Percentiles rank a stretch among this genome's conserved stretches.
Conservation (phyloP, 2,888 invertebrate species). For the Frankliniella intonsa region DNA sequence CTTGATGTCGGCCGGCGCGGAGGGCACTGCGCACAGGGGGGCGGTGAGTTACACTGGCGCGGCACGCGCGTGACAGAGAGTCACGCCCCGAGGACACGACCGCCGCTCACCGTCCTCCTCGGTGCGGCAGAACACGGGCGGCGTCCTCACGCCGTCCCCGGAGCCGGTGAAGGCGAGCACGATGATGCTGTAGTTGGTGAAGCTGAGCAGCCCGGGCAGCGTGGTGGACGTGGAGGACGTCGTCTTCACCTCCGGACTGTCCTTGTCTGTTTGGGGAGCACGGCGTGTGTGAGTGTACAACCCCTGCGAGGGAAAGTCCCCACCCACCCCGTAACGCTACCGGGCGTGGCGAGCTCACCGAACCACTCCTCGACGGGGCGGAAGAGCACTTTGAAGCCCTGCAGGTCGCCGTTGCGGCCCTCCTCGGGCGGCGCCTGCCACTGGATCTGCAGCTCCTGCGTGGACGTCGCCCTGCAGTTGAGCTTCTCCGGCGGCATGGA, state of each 20-base stretch:
- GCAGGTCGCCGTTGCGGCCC: slow-evolving; percentile 78
- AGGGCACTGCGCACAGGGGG: slow-evolving; percentile 62
- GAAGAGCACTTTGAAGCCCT: slow-evolving; percentile 79
- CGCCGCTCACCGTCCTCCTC: slow-evolving; percentile 85
- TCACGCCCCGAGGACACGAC: too few relatives aligned
- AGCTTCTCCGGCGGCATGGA: slow-evolving; percentile 78
- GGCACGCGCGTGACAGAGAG: too few relatives aligned
- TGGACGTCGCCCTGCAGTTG: slow-evolving; percentile 73
- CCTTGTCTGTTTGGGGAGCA: slow-evolving; percentile 54
- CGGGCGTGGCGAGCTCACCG: slow-evolving; percentile 52
- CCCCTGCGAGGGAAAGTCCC: not conserved
- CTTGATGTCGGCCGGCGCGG: slow-evolving; percentile 85
- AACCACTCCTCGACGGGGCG: slow-evolving; percentile 74
- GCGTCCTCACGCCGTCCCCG: slow-evolving; percentile 82
- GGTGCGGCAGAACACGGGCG: slow-evolving; percentile 79
- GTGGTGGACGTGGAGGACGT: slow-evolving; percentile 65
- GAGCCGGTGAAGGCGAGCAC: slow-evolving; percentile 83
- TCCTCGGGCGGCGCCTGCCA: slow-evolving; percentile 79
- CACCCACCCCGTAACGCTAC: not conserved
- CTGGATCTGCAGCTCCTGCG: slow-evolving; percentile 76
- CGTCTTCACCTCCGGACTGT: slow-evolving; percentile 57
- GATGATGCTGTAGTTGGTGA: slow-evolving; percentile 88
- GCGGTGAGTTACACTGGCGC: too few relatives aligned
- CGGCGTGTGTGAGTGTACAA: not conserved
- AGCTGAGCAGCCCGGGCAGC: slow-evolving; percentile 72